Evolutionary conservation across 2,888 invertebrate genomes (phyloP).

Genomic region (Athrips mouffetella): DNA sequence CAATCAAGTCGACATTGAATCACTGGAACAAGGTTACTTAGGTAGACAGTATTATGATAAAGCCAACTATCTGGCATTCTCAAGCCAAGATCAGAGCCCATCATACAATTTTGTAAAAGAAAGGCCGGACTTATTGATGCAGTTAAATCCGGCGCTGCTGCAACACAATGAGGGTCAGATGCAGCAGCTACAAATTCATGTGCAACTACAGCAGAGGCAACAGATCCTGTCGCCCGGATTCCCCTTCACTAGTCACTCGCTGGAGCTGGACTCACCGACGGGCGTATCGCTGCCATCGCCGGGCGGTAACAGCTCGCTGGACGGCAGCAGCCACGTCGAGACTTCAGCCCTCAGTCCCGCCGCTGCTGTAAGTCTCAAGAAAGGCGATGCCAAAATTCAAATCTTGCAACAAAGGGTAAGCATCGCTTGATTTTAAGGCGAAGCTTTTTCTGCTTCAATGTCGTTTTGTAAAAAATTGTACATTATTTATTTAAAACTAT

Average conservation of each 20-base stretch:
- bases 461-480: slow-evolving; percentile 32
- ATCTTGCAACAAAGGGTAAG: slow-evolving; percentile 94
- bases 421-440: slow-evolving; percentile 79
- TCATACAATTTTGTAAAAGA: slow-evolving; percentile 81
- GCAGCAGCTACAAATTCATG: slow-evolving; percentile 83
- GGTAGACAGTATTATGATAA: slow-evolving; percentile 77
- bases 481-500: slow-evolving; percentile 41
- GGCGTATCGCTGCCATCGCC: slow-evolving; percentile 89
- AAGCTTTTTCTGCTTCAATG: slow-evolving; percentile 70
- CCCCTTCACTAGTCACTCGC: slow-evolving; percentile 81
- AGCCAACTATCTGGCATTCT: slow-evolving; percentile 68
- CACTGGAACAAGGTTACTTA: slow-evolving; percentile 85
- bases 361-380: slow-evolving; percentile 83
- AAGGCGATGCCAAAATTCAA: slow-evolving; percentile 80
- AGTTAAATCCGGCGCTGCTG: slow-evolving; percentile 75
- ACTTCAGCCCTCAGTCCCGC: slow-evolving; percentile 81
- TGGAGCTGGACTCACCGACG: slow-evolving; percentile 87
- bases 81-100: slow-evolving; percentile 71
- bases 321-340: slow-evolving; percentile 79
- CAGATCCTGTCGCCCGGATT: slow-evolving; percentile 79
- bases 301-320: slow-evolving; percentile 84
- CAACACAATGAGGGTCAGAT: slow-evolving; percentile 79
- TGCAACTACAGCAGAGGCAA: slow-evolving; percentile 83
- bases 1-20: slow-evolving; percentile 83
- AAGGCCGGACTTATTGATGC: slow-evolving; percentile 79